A percentile compares a stretch with the other conserved stretches of the same genome.
Conservation (phyloP, 2,888 invertebrate genomes). For the Limnephilus marmoratus region DNA sequence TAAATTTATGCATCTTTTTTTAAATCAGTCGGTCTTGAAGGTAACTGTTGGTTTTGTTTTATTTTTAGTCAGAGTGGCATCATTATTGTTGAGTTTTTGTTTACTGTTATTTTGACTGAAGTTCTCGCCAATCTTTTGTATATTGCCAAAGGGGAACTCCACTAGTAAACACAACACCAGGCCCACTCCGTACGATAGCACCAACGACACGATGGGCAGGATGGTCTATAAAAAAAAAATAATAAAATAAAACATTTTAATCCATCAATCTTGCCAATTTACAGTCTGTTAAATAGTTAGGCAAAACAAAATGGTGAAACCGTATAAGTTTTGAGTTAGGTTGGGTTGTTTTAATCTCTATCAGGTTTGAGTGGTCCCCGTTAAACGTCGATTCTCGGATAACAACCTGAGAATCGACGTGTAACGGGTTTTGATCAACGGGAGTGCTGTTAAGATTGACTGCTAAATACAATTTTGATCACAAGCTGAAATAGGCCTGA, state of each 20-base stretch:
- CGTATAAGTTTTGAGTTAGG: no score
- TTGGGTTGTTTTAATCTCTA: no score
- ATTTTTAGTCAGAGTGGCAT: background rate
- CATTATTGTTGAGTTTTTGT: background rate
- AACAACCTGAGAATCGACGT: no score
- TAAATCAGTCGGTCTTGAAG: background rate
- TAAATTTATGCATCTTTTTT: background rate
- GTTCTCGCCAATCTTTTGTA: slow-evolving; percentile 67
- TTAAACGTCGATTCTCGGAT: background rate
- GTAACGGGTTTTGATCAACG: background rate
- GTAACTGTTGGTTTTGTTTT: background rate
- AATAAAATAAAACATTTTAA: background rate
- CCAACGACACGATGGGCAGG: background rate
- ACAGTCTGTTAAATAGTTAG: no score
- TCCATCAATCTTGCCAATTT: background rate
- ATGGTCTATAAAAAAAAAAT: slow-evolving; percentile 25
- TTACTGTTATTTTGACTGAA: background rate
- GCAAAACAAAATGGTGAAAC: no score
- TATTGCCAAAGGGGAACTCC: slow-evolving; percentile 69
- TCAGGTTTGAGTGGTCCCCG: no score
- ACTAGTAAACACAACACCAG: slow-evolving; percentile 68
- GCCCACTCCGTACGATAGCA: slow-evolving; percentile 67
- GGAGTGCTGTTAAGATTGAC: background rate
- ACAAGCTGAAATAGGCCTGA: background rate
- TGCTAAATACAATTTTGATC: no score